Evolutionary conservation across 2,113 vertebrate species (phyloP), one percentile per base, ranked within the genome.

Genomic region (Eretmochelys imbricata): DNA sequence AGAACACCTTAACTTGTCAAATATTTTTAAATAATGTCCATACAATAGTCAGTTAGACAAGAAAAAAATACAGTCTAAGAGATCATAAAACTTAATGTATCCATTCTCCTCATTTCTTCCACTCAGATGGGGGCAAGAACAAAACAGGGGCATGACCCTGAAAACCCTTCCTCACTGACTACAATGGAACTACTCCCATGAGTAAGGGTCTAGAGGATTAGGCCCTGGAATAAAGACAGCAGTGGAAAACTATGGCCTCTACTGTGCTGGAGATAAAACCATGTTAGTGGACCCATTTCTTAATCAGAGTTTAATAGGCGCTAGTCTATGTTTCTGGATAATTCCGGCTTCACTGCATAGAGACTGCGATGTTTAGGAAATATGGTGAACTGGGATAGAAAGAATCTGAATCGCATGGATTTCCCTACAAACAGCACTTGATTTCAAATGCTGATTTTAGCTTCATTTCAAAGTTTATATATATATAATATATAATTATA

Each of bases 1-100:
- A 91, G 94, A 97, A 90, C 62, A 89, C 69, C 69, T 89, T 75
- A 94, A 6, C 53, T 89, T 84, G n/a, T 90, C 85, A 97, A 93
- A 94, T 91, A 89, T 90, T 96, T 96, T 82, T 82, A 93, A 88
- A 87, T 38, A 79, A 55, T 78, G 80, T 85, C 51, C 51, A 55
- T 87, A 87, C 59, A 93, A 82, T 82, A 86, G 80, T 62, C 11
- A 80, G 25, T 89, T 1, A 0, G 6, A 65, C 24, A 85, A 76
- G 69, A 91, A 96, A 88, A 57, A 22, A 88, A 29, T 29, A 50
- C 29, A n/a, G 78, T 85, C 86, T 92, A 95, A 90, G 72, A 24
- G 82, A 14, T 24, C 59, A 27, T 29, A 35, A 88, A 85, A 62
- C 16, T 82, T 20, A 84, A 3, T 48, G 75, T 92, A 72, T 88